Evolutionary conservation across 1,140 invertebrate species (phyloP).

Genomic region (Diorhabda elongata): DNA sequence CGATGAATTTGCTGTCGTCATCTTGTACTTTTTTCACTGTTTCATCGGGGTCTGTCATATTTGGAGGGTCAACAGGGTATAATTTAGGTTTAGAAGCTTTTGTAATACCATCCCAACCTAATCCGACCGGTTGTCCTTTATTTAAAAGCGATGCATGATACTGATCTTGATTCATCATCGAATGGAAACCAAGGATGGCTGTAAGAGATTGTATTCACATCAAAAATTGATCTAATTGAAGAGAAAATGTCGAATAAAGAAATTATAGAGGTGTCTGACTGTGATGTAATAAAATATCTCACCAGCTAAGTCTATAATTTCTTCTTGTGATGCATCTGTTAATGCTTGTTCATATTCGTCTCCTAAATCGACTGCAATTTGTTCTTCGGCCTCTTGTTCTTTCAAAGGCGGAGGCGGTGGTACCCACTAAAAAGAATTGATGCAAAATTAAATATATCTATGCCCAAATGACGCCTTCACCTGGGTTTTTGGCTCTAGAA

Average conservation of each 20-base stretch:
- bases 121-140: slow-evolving; percentile 80
- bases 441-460: too few relatives aligned
- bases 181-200: slow-evolving; percentile 98
- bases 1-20: slow-evolving; percentile 81
- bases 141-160: slow-evolving; percentile 94
- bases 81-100: slow-evolving; percentile 90
- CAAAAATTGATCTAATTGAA: not conserved
- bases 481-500: too few relatives aligned
- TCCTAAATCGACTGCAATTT: slow-evolving; percentile 87
- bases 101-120: slow-evolving; percentile 90
- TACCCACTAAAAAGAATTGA: slow-evolving; percentile 66
- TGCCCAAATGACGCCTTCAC: too few relatives aligned
- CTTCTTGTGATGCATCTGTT: slow-evolving; percentile 86
- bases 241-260: not conserved
- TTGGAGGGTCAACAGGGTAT: slow-evolving; percentile 88
- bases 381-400: slow-evolving; percentile 79
- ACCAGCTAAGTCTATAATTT: slow-evolving; percentile 98
- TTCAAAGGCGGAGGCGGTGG: slow-evolving; percentile 76
- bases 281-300: slow-evolving; percentile 31
- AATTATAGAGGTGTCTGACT: not conserved
- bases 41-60: slow-evolving; percentile 88
- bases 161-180: slow-evolving; percentile 99
- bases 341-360: slow-evolving; percentile 96
- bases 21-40: slow-evolving; percentile 83
- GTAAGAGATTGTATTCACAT: slow-evolving; percentile 34